phyloP scores from a whole-genome alignment of 2,797 vertebrate species.

The Peromyscus melanophrys region DNA sequence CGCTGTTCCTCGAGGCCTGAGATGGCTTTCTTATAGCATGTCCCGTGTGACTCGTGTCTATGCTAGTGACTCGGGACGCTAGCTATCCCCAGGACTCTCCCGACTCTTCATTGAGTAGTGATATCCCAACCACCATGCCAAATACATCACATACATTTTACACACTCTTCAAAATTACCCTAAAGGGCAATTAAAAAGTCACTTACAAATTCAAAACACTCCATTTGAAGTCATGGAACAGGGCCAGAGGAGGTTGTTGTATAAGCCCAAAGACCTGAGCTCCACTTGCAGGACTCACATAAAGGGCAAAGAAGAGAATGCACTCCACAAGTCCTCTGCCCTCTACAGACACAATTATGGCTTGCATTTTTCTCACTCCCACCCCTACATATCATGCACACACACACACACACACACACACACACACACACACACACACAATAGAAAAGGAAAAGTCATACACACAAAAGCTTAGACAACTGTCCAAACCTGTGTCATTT shows the following conservation, averaged over 20 bases:
- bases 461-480: background rate
- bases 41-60: background rate
- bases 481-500: background rate
- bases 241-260: background rate
- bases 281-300: background rate
- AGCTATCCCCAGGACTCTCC: background rate
- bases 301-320: background rate
- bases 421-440: background rate
- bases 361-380: background rate
- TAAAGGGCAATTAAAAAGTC: background rate
- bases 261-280: background rate
- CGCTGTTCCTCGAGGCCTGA: background rate
- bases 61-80: background rate
- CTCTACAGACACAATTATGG: background rate
- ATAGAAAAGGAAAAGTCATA: background rate
- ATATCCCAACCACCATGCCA: background rate
- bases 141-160: background rate
- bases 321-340: background rate
- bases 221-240: background rate
- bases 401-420: background rate
- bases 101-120: background rate
- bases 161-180: background rate
- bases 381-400: background rate
- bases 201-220: background rate
- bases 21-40: background rate